phyloP scores from a whole-genome alignment of 1,140 invertebrate species.

The Gryon sp. region DNA sequence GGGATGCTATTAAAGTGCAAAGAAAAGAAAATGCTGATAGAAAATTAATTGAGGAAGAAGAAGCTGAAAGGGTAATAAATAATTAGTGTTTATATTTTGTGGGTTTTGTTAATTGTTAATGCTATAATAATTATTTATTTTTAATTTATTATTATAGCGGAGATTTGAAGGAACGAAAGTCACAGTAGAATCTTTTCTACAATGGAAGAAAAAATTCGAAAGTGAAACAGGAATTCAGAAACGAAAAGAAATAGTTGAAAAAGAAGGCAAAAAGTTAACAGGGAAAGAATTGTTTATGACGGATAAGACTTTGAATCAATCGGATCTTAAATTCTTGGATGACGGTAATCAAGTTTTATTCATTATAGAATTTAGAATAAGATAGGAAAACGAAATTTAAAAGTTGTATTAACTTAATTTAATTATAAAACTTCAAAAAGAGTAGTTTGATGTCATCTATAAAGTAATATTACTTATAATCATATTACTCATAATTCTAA shows the following conservation, averaged over 20 bases:
- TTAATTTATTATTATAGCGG: constrained; percentile 84
- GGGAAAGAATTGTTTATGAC: constrained; percentile 95
- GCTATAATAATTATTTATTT: not conserved
- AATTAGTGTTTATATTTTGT: no score
- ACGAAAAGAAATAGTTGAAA: constrained; percentile 84
- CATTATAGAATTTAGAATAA: not conserved
- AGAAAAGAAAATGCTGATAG: constrained; percentile 85
- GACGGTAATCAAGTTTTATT: constrained; percentile 82
- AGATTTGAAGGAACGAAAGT: constrained; percentile 97
- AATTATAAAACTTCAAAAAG: no score
- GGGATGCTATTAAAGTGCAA: constrained; percentile 87
- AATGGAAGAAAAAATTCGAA: constrained; percentile 97
- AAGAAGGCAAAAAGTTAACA: constrained; percentile 87
- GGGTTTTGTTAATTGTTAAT: no score
- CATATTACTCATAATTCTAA: no score
- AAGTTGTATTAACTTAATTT: no score
- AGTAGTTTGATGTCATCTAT: no score
- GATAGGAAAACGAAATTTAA: not conserved
- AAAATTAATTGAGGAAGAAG: constrained; percentile 88
- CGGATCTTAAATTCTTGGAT: constrained; percentile 96
- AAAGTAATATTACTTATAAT: no score
- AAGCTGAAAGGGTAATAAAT: constrained; percentile 88
- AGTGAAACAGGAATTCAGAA: constrained; percentile 90
- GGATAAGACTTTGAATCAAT: constrained; percentile 95
- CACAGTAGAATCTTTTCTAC: constrained; percentile 96